phyloP scores from a whole-genome alignment of 2,797 vertebrate species.

The Sus cebifrons region DNA sequence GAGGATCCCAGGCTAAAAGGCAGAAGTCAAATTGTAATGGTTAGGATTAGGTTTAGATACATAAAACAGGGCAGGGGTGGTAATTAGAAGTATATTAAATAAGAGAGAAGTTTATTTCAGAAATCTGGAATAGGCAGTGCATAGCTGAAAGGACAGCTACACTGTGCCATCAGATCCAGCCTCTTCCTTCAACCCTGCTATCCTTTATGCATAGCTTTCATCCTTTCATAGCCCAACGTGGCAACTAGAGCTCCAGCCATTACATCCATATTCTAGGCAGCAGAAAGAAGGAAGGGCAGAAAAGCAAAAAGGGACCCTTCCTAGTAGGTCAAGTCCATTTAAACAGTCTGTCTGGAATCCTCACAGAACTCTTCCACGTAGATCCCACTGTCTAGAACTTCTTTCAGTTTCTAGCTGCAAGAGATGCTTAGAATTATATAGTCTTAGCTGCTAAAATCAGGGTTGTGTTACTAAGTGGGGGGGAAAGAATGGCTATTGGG shows the following conservation, averaged over 20 bases:
- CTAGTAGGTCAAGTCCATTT: not conserved
- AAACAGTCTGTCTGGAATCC: not conserved
- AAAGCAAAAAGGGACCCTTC: not conserved
- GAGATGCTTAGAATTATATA: not conserved
- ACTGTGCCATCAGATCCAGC: not conserved
- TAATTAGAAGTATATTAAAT: not conserved
- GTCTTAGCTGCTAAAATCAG: constrained; percentile 55
- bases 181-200: not conserved
- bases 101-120: not conserved
- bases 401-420: not conserved
- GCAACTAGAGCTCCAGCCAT: not conserved
- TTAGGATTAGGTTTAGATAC: not conserved
- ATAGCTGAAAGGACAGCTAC: not conserved
- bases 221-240: not conserved
- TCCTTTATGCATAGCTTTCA: not conserved
- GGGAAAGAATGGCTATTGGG: not conserved
- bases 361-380: not conserved
- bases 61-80: not conserved
- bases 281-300: not conserved
- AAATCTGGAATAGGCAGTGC: not conserved
- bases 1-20: not conserved
- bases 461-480: not conserved
- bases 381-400: not conserved
- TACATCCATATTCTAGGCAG: not conserved
- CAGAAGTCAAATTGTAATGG: not conserved